Conservation (phyloP, 2,797 vertebrate genomes). For the Phalanger gymnotis region DNA sequence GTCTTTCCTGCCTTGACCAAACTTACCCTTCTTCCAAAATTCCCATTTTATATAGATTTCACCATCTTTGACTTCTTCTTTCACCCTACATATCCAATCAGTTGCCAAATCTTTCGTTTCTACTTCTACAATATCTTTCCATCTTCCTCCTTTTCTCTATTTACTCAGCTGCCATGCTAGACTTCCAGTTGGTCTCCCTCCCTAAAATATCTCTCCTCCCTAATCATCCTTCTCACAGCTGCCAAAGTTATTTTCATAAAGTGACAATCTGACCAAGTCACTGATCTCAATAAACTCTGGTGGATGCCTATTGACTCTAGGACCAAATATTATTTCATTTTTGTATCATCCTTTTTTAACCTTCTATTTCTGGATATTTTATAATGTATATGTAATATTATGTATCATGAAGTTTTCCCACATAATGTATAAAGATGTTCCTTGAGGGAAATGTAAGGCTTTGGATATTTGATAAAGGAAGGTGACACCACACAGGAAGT, state of each 20-base stretch:
- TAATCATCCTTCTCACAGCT: background rate
- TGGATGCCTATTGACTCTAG: background rate
- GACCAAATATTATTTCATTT: background rate
- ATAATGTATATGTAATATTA: background rate
- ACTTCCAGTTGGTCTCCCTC: background rate
- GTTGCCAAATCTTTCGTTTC: background rate
- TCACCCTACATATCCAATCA: background rate
- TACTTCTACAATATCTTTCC: background rate
- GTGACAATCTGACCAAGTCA: background rate
- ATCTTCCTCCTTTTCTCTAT: background rate
- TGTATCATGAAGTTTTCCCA: background rate
- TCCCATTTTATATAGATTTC: background rate
- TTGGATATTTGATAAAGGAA: background rate
- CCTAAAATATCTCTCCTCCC: background rate
- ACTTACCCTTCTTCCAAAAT: background rate
- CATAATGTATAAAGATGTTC: background rate
- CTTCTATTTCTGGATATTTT: background rate
- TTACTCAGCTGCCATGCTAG: background rate
- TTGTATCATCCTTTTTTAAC: background rate
- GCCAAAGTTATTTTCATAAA: background rate
- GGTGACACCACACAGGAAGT: background rate
- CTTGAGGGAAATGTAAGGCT: background rate
- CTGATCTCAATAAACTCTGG: background rate
- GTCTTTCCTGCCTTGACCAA: background rate
- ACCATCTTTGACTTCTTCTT: background rate